phyloP scores from a whole-genome alignment of 1,140 invertebrate genomes.

The Bacillus rossius region DNA sequence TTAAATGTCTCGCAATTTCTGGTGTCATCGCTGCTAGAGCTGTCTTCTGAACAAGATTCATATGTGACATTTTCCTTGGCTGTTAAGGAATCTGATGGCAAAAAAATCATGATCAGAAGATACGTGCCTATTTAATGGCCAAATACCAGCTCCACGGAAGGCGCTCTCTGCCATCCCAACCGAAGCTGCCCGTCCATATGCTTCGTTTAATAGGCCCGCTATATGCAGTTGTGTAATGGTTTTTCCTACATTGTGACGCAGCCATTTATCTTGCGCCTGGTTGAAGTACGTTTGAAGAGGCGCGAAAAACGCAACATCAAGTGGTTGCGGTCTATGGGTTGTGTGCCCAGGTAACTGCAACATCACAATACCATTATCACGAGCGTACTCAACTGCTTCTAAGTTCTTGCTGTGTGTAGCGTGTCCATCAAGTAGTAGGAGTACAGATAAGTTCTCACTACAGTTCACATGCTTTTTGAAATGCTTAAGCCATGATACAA shows the following conservation, averaged over 20 bases:
- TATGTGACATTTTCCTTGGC: too few species aligned
- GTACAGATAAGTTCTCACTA: constrained; percentile 22
- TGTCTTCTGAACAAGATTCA: too few species aligned
- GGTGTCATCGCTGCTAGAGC: too few species aligned
- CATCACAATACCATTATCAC: constrained; percentile 5
- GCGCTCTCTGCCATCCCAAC: constrained; percentile 37
- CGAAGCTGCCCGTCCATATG: constrained; percentile 34
- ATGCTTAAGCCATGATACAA: constrained; percentile 21
- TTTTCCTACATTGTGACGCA: constrained; percentile 14
- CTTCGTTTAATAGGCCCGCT: constrained; percentile 27
- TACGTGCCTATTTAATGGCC: constrained; percentile 34
- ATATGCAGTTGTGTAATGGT: constrained; percentile 28
- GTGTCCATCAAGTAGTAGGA: constrained; percentile 30
- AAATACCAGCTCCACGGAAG: constrained; percentile 37
- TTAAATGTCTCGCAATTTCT: too few species aligned
- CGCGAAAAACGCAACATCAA: constrained; percentile 35
- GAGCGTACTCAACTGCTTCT: background rate
- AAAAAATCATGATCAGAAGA: constrained; percentile 31
- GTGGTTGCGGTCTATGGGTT: constrained; percentile 37
- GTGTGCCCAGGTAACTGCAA: constrained; percentile 24
- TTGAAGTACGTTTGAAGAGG: constrained; percentile 28
- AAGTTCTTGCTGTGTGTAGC: constrained; percentile 19
- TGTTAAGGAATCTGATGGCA: too few species aligned
- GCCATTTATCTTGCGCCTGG: constrained; percentile 1
- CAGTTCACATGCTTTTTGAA: constrained; percentile 21